These are phyloP conservation scores for Cromileptes altivelis DNA, from an alignment of 2,113 vertebrate genomes.

Conservation along the genomic window DNA sequence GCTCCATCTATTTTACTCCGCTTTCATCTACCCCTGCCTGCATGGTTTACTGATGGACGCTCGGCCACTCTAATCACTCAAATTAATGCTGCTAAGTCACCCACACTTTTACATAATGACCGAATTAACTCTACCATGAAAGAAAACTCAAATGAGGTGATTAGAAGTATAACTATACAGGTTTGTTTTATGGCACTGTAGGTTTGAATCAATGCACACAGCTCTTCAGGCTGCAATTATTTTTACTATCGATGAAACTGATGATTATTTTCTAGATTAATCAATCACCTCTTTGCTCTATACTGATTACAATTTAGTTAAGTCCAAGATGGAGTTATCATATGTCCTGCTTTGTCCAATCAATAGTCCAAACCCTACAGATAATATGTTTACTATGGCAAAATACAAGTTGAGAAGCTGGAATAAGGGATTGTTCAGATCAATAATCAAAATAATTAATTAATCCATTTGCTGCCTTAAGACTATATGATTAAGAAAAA, in stretches of 20 bases:
- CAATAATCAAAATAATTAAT: neutral
- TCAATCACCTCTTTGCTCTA: neutral
- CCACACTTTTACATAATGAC: neutral
- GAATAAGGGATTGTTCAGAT: neutral
- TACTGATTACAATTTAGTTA: neutral
- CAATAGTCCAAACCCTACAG: neutral
- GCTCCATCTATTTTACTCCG: conserved; percentile 55
- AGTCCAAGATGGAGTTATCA: neutral
- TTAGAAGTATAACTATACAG: neutral
- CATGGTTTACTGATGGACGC: conserved; percentile 8
- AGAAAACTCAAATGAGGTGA: conserved; percentile 15
- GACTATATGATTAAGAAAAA: no score
- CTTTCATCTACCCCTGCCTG: conserved; percentile 49
- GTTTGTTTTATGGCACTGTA: neutral
- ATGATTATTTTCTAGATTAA: neutral
- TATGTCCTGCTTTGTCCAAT: neutral
- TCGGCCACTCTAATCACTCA: conserved; percentile 11
- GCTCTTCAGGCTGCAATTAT: neutral
- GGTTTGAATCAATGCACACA: neutral
- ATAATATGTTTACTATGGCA: neutral
- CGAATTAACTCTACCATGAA: conserved; percentile 9
- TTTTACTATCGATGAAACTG: neutral
- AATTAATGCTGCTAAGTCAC: conserved; percentile 16
- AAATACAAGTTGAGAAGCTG: neutral
- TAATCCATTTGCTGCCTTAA: no score